Conservation (phyloP, 2,797 vertebrate species). For the Alcedo atthis region DNA sequence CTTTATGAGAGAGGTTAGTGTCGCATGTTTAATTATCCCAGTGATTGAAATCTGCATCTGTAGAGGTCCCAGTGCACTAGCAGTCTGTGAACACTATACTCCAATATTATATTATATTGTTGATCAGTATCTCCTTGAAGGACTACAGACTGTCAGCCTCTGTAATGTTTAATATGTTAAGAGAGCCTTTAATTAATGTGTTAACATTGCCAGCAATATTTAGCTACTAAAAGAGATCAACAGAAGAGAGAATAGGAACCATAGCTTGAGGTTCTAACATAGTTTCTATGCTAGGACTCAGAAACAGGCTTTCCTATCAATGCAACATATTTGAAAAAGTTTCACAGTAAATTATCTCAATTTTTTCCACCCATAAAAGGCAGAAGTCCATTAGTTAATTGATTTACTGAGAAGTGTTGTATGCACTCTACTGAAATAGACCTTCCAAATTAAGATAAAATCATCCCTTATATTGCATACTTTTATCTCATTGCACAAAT, state of each 20-base stretch:
- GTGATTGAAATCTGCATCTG: not conserved
- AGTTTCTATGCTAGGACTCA: not conserved
- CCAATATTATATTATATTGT: not conserved
- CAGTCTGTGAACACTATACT: not conserved
- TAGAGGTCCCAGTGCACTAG: not conserved
- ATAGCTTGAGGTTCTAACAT: not conserved
- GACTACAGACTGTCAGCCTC: not conserved
- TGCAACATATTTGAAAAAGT: not conserved
- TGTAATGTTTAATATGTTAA: not conserved
- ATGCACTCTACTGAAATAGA: not conserved
- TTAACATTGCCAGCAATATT: not conserved
- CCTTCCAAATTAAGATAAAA: not conserved
- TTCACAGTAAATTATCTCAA: not conserved
- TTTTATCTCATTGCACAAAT: not conserved
- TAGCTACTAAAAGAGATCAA: not conserved
- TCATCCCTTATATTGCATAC: not conserved
- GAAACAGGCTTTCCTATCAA: not conserved
- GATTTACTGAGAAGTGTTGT: not conserved
- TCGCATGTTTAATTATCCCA: slow-evolving; percentile 5
- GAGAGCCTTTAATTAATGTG: slow-evolving; percentile 10
- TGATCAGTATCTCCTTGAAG: slow-evolving; percentile 12
- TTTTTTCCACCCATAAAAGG: not conserved
- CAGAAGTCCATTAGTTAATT: not conserved
- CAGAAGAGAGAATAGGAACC: not conserved
- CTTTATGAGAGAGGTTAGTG: not conserved